phyloP scores from a whole-genome alignment of 2,113 vertebrate species.

The Onychostoma macrolepis region DNA sequence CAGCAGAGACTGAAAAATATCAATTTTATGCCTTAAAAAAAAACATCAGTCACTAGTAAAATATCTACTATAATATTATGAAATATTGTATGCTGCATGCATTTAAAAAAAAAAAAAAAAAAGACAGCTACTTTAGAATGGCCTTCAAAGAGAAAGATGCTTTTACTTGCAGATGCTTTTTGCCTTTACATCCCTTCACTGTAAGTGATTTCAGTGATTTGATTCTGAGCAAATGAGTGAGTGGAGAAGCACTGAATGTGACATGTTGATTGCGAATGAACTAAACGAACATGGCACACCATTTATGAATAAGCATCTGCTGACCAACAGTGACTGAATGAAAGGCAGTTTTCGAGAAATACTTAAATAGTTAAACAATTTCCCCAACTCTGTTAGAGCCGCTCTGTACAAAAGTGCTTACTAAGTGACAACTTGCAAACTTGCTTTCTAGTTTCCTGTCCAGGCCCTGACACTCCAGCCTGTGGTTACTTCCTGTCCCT shows the following conservation, averaged over 20 bases:
- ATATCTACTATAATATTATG: not conserved
- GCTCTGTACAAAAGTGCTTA: not conserved
- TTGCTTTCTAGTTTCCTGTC: not conserved
- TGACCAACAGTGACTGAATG: not conserved
- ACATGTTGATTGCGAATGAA: not conserved
- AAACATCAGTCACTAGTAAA: not conserved
- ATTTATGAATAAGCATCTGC: not conserved
- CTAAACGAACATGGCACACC: not conserved
- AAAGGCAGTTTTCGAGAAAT: not conserved
- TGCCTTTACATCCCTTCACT: not conserved
- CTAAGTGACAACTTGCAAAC: not conserved
- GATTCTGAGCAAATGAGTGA: not conserved
- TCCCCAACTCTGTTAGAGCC: not conserved
- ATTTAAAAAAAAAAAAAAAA: not conserved
- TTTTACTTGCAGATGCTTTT: not conserved
- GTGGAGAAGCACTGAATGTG: not conserved
- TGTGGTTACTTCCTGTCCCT: not conserved
- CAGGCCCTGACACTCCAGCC: not conserved
- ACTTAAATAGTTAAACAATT: not conserved
- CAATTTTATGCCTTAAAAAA: not conserved
- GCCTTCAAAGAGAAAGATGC: not conserved
- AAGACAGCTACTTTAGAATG: not conserved
- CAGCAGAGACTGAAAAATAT: not conserved
- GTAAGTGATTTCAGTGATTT: not conserved
- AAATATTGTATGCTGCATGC: not conserved